Percentiles rank a stretch among this genome's conserved stretches.
phyloP scores from a whole-genome alignment of 2,888 invertebrate genomes.

The Pandemis cinnamomeana region DNA sequence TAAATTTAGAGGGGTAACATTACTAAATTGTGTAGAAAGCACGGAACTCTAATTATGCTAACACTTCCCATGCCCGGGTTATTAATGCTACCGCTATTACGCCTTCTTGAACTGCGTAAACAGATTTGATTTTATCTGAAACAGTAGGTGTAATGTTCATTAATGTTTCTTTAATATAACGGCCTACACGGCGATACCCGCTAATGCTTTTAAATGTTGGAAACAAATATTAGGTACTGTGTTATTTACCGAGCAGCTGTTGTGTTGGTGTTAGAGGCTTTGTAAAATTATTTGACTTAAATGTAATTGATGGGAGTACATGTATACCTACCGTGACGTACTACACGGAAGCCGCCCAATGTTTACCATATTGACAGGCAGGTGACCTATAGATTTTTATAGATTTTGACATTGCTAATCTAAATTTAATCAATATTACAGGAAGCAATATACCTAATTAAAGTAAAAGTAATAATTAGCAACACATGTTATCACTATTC shows the following conservation, averaged over 20 bases:
- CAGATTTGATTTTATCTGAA: constrained; percentile 39
- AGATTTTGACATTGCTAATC: not conserved
- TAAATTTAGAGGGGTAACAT: not conserved
- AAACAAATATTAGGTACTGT: constrained; percentile 23
- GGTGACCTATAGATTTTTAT: not conserved
- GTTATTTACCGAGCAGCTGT: constrained; percentile 5
- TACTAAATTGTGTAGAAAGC: constrained; percentile 8
- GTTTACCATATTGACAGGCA: not conserved
- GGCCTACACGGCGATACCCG: constrained; percentile 6
- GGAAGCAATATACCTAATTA: not conserved
- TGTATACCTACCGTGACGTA: not conserved
- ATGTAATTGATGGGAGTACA: not conserved
- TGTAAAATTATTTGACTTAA: not conserved
- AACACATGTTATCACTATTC: not conserved
- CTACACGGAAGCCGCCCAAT: not conserved
- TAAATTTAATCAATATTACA: not conserved
- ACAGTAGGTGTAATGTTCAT: constrained; percentile 37
- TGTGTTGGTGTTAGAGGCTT: not conserved
- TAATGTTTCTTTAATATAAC: constrained; percentile 33
- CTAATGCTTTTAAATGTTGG: constrained; percentile 23
- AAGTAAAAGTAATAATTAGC: not conserved
- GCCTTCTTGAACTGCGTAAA: constrained; percentile 24
- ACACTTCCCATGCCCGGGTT: constrained; percentile 25
- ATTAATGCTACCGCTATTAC: constrained; percentile 37
- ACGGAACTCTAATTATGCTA: constrained; percentile 30